A percentile compares a stretch with the other conserved stretches of the same genome.
Conservation (phyloP, 2,113 vertebrate species). For the Gopherus flavomarginatus region DNA sequence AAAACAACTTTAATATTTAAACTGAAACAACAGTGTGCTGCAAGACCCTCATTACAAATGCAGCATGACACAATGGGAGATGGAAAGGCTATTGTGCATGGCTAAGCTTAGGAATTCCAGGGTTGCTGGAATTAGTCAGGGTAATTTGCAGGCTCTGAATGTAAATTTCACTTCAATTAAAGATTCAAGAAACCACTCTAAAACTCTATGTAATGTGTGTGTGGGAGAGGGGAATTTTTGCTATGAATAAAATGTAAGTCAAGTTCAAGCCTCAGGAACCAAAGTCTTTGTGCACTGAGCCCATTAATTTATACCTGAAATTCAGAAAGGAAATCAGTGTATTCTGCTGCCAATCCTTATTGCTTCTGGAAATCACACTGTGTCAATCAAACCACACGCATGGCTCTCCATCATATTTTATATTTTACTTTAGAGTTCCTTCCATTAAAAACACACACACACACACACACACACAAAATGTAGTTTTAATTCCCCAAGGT, state of each 20-base stretch:
- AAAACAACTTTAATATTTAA: background rate
- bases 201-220: background rate
- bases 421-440: background rate
- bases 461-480: background rate
- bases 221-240: background rate
- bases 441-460: background rate
- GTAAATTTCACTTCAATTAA: background rate
- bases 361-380: background rate
- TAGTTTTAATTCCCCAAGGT: background rate
- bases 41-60: background rate
- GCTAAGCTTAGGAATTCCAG: background rate
- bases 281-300: background rate
- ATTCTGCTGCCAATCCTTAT: background rate
- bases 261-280: background rate
- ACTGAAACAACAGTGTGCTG: background rate
- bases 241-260: background rate
- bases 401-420: background rate
- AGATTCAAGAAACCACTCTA: background rate
- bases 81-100: fast-evolving
- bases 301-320: background rate
- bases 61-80: fast-evolving
- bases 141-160: background rate
- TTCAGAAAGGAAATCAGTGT: background rate
- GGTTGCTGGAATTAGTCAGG: background rate
- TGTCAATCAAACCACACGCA: fast-evolving